Conservation (phyloP, 1,140 invertebrate genomes). For the Druon quercuslanigerum region DNA sequence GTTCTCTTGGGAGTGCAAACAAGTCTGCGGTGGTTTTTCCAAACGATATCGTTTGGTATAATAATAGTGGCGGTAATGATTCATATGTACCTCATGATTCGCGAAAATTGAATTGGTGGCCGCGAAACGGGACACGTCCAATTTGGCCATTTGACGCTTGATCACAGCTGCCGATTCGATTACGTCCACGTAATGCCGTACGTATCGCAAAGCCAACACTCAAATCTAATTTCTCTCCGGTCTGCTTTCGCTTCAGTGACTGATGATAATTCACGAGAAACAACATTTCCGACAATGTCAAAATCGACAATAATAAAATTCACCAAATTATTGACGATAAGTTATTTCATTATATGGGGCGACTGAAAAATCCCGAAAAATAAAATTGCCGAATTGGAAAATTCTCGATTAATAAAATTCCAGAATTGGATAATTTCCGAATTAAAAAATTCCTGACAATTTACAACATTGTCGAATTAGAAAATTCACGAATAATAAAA, state of each 20-base stretch:
- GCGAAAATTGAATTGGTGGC: conserved; percentile 27
- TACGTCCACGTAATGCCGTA: conserved; percentile 21
- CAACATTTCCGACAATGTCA: no score
- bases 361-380: no score
- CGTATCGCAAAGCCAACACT: background rate
- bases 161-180: conserved; percentile 18
- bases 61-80: conserved; percentile 5
- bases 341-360: no score
- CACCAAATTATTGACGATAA: no score
- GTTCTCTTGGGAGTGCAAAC: background rate
- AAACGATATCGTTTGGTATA: conserved; percentile 10
- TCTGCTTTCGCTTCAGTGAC: background rate
- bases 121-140: conserved; percentile 16
- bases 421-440: no score
- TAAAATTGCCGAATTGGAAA: no score
- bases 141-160: conserved; percentile 13
- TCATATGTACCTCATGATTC: conserved; percentile 30
- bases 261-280: no score
- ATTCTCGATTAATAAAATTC: no score
- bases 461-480: no score
- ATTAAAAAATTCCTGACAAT: no score
- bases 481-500: no score
- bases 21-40: conserved; percentile 8
- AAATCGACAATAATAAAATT: no score
- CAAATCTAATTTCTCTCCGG: conserved; percentile 2